Conservation (phyloP, 2,888 invertebrate genomes). For the Cremastinae sp. region DNA sequence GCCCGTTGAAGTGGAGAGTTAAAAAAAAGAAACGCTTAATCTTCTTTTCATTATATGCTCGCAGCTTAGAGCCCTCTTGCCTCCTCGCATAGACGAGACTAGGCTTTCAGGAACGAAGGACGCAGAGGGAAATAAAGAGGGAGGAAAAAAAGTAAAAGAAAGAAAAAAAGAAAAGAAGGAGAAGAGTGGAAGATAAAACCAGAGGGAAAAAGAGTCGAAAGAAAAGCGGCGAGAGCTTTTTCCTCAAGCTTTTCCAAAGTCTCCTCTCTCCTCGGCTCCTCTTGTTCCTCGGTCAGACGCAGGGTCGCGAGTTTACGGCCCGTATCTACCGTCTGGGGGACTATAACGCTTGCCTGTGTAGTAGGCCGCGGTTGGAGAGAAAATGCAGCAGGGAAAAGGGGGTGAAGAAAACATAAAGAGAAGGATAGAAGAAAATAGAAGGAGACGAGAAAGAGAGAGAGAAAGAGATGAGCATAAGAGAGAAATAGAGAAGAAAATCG, state of each 20-base stretch:
- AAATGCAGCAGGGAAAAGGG: constrained; percentile 37
- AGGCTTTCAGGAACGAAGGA: not conserved
- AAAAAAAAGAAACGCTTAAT: constrained; percentile 68
- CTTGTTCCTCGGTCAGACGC: constrained; percentile 50
- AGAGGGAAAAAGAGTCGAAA: constrained; percentile 8
- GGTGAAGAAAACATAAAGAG: constrained; percentile 1
- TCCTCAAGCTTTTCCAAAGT: constrained; percentile 52
- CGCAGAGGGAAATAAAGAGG: not conserved
- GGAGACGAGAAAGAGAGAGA: not conserved
- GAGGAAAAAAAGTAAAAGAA: constrained; percentile 16
- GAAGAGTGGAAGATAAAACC: not conserved
- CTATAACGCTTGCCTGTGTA: constrained; percentile 54
- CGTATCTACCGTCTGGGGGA: constrained; percentile 69
- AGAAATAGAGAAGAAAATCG: constrained; percentile 26
- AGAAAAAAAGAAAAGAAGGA: not conserved
- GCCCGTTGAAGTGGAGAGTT: constrained; percentile 31
- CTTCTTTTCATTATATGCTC: constrained; percentile 72
- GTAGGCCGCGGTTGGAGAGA: constrained; percentile 24
- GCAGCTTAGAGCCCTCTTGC: constrained; percentile 55
- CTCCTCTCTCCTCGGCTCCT: constrained; percentile 21
- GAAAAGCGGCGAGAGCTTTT: constrained; percentile 51
- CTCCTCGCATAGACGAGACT: constrained; percentile 4
- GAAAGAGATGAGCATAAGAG: constrained; percentile 23
- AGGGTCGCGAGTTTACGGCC: constrained; percentile 72
- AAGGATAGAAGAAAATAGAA: constrained; percentile 15